Base-by-base conservation (phyloP, 2,888 invertebrate genomes). In the Druceiella hillmani region DNA sequence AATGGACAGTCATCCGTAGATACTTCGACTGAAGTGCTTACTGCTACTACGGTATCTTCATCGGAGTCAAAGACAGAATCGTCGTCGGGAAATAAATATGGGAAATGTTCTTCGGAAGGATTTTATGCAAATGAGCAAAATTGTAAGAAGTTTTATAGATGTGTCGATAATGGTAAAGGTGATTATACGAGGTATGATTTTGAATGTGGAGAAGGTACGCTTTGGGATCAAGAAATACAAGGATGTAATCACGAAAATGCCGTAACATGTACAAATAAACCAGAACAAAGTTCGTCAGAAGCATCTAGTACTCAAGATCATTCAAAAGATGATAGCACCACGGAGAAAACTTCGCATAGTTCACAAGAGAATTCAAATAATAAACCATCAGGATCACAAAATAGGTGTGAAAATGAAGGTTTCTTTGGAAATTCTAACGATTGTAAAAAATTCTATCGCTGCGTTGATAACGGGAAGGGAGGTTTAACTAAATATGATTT, bases 121-220 rank as follows among this genome's bases (percentile, higher is more conserved):
- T 84, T 79, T 55, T 72, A 76, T 53, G 72, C 75, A 11, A 74
- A 83, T 57, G 65, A 72, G 25, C 59, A 62, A 30, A 72, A 82
- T 52, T 83, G 83, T 50, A 73, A 63, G 28, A 79, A 79, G 54
- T 83, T 83, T 59, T 81, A 81, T 54, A 67, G 83, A 46, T 83
- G 83, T 50, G 74, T 72, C 0, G 56, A 61, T 14, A 59, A 59
- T 25, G 66, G 62, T 3, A 53, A 59, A 17, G 57, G 58, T 15
- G 59, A 57, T n/a, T 58, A 55, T 16, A 62, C 56, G 1, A 68
- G 66, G 41, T 66, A 67, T 46, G 71, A 74, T 33, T 78, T 76
- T 42, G 59, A 60, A 26, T 79, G 79, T 44, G 71, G 72, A 1
- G 63, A 65, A 24, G 76, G 75, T 17, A 83, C 83, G 0, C 80